phyloP scores from a whole-genome alignment of 1,140 invertebrate species.

The Drosophila sulfurigaster region DNA sequence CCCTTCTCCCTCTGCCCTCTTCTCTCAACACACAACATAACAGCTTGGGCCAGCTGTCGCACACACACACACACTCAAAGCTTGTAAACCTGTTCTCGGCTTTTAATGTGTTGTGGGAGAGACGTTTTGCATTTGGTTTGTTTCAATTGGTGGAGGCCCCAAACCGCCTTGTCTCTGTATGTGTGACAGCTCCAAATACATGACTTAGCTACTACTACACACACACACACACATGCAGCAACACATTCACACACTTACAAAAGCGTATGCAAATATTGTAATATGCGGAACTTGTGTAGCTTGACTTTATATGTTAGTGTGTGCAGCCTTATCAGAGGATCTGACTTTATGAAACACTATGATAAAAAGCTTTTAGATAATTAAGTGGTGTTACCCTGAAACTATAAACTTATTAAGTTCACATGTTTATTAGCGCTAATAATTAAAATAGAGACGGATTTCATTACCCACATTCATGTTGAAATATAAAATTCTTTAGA shows the following conservation, averaged over 20 bases:
- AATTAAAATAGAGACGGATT: constrained; percentile 14
- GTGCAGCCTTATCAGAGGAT: constrained; percentile 38
- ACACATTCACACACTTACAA: constrained; percentile 20
- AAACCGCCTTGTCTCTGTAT: constrained; percentile 43
- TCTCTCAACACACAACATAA: background rate
- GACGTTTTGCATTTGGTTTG: constrained; percentile 80
- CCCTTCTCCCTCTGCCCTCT: constrained; percentile 1
- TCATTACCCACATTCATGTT: background rate
- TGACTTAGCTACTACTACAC: constrained; percentile 32
- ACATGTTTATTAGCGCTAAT: background rate
- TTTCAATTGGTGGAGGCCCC: constrained; percentile 78
- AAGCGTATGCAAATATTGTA: constrained; percentile 71
- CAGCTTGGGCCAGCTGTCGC: constrained; percentile 24
- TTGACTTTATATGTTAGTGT: constrained; percentile 4
- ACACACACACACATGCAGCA: constrained; percentile 5
- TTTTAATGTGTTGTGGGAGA: constrained; percentile 77
- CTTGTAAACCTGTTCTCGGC: constrained; percentile 66
- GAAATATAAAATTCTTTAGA: background rate
- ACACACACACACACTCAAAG: constrained; percentile 32
- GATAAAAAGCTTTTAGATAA: constrained; percentile 26
- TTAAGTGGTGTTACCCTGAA: background rate
- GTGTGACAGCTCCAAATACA: constrained; percentile 61
- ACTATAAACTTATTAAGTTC: background rate
- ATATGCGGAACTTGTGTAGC: constrained; percentile 60
- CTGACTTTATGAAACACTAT: constrained; percentile 16